Conservation (phyloP, 2,113 vertebrate species). For the Microtus oregoni region DNA sequence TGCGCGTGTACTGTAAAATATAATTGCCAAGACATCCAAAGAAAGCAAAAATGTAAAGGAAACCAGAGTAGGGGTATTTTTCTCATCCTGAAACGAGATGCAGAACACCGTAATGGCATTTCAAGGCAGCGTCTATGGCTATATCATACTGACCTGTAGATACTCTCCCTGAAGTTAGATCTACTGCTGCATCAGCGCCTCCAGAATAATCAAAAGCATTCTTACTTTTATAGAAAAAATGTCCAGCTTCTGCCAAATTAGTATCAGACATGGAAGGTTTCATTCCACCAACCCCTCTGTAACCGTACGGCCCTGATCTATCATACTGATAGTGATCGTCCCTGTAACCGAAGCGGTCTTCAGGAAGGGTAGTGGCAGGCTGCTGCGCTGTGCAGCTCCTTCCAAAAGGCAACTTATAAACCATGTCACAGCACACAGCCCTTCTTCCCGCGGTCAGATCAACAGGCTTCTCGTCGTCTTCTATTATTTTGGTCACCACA, state of each 20-base stretch:
- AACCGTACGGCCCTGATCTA: slow-evolving; percentile 88
- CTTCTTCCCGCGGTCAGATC: slow-evolving; percentile 96
- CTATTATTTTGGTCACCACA: slow-evolving; percentile 92
- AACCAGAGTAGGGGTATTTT: slow-evolving; percentile 81
- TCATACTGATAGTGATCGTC: slow-evolving; percentile 95
- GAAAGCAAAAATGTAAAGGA: slow-evolving; percentile 85
- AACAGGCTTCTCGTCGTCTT: slow-evolving; percentile 96
- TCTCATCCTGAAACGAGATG: slow-evolving; percentile 90
- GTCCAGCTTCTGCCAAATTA: slow-evolving; percentile 92
- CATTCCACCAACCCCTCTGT: slow-evolving; percentile 92
- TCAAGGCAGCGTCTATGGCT: slow-evolving; percentile 92
- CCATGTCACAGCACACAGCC: slow-evolving; percentile 97
- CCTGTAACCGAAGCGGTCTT: slow-evolving; percentile 93
- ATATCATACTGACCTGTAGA: slow-evolving; percentile 94
- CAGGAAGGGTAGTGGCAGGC: slow-evolving; percentile 91
- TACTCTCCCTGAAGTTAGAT: slow-evolving; percentile 96
- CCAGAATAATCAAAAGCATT: slow-evolving; percentile 93
- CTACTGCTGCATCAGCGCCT: slow-evolving; percentile 93
- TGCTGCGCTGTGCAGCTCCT: slow-evolving; percentile 94
- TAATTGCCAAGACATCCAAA: slow-evolving; percentile 85
- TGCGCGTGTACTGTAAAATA: slow-evolving; percentile 83
- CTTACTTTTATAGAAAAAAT: slow-evolving; percentile 94
- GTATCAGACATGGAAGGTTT: slow-evolving; percentile 94
- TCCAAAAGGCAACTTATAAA: slow-evolving; percentile 97
- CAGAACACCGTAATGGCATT: slow-evolving; percentile 91